These are phyloP conservation scores for Brachypodius melanocephalos DNA, from an alignment of 2,113 vertebrate genomes.

Conservation along the genomic window DNA sequence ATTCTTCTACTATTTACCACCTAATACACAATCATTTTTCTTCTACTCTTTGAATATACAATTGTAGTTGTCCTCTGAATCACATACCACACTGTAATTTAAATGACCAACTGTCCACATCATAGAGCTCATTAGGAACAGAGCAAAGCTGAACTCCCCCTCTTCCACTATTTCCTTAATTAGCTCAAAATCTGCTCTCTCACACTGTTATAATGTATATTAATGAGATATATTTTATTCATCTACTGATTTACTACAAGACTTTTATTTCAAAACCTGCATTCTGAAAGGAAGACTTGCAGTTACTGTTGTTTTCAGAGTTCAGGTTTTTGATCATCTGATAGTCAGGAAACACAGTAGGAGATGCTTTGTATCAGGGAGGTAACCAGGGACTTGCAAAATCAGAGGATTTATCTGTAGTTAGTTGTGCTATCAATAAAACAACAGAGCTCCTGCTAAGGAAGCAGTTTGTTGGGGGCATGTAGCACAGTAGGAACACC, in stretches of 20 bases:
- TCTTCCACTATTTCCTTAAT: constrained; percentile 31
- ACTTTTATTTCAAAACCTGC: constrained; percentile 16
- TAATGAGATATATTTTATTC: constrained; percentile 22
- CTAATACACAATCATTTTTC: neutral
- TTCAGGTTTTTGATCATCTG: constrained; percentile 30
- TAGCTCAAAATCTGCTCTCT: neutral
- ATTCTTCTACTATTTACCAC: neutral
- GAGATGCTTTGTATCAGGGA: neutral
- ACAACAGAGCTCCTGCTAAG: constrained; percentile 49
- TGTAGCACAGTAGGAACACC: constrained; percentile 36
- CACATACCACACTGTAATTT: neutral
- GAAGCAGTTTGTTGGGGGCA: constrained; percentile 28
- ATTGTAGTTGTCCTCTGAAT: neutral
- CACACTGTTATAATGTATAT: neutral
- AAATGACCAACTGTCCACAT: constrained; percentile 23
- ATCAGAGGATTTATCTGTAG: constrained; percentile 42
- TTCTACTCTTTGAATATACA: neutral
- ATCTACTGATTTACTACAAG: neutral
- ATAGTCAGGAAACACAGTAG: constrained; percentile 23
- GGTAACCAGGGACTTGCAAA: neutral
- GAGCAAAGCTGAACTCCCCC: constrained; percentile 16
- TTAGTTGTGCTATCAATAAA: constrained; percentile 51
- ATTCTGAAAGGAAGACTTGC: neutral
- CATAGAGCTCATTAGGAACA: constrained; percentile 14
- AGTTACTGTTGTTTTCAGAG: neutral